Conservation (phyloP, 2,113 vertebrate genomes). For the Carassius auratus region DNA sequence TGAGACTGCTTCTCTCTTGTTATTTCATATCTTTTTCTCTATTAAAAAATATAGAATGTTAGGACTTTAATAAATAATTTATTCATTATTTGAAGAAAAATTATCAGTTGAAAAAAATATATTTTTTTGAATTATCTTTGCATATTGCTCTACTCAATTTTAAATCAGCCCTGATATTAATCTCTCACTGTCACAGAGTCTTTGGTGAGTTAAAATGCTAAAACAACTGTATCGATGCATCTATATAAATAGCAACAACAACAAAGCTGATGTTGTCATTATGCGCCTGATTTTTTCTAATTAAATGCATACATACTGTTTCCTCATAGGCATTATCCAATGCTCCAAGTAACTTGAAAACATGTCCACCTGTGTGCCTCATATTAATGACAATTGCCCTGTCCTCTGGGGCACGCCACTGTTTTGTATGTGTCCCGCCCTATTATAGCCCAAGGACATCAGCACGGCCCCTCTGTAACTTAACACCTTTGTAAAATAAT, state of each 20-base stretch:
- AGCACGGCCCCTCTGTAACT: slow-evolving; percentile 39
- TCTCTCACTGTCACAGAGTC: too few relatives aligned
- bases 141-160: too few relatives aligned
- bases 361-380: slow-evolving; percentile 34
- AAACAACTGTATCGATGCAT: not conserved
- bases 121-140: too few relatives aligned
- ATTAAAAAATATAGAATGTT: too few relatives aligned
- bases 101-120: too few relatives aligned
- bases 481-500: slow-evolving; percentile 58
- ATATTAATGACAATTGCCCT: slow-evolving; percentile 35
- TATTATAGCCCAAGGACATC: slow-evolving; percentile 50
- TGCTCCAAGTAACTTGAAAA: slow-evolving; percentile 12
- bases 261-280: not conserved
- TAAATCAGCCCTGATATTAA: too few relatives aligned
- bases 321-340: not conserved
- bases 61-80: too few relatives aligned
- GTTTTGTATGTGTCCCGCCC: slow-evolving; percentile 51
- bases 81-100: too few relatives aligned
- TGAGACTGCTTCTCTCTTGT: too few relatives aligned
- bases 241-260: not conserved
- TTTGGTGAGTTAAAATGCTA: too few relatives aligned
- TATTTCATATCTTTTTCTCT: too few relatives aligned
- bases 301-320: not conserved
- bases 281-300: not conserved
- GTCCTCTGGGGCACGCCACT: slow-evolving; percentile 16